Base-by-base conservation (phyloP, 35 echinoderm and acorn worm species). In the Holothuria glaberrima region DNA sequence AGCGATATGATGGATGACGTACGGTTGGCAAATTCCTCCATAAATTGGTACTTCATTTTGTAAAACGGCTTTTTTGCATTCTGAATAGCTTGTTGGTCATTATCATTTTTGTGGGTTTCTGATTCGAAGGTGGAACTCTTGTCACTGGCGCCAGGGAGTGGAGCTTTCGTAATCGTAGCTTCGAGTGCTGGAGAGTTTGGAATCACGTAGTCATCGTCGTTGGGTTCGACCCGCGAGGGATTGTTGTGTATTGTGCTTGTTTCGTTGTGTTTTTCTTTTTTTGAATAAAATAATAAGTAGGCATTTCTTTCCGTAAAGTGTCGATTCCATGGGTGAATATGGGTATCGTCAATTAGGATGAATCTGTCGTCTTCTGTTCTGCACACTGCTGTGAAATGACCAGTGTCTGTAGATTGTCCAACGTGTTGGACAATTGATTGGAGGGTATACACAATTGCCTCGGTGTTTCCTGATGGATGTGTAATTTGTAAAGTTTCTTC, bases 301-400 rank as follows among this genome's bases (percentile, higher is more conserved):
- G 26, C 68, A 71, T 25, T 71, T 71, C 29, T 33, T 71, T 71
- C 68, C 16, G 68, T 71, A 71, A 71, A 71, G 13, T 71, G 68
- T 71, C 33, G 21, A 33, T 71, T 71, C 68, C 68, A 71, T 71
- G 68, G 68, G 33, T 33, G 68, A 0, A 71, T 25, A 7, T 30
- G 68, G 14, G 68, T 71, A 13, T 71, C 68, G 33, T 71, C 68
- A 71, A 71, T 71, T 28, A 71, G 22, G 7, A n/a, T 71, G 29
- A 71, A 71, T 5, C 16, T 29, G 21, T 30, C 26, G 21, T 29
- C 68, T 24, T 71, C 25, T 71, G 22, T 33, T 71, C 68, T 71
- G 26, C 26, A 71, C 16, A 71, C 68, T 71, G 68, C 68, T n/a
- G 21, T 71, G 33, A 71, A 71, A 71, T 71, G 68, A 33, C 68